phyloP scores from a whole-genome alignment of 1,140 invertebrate genomes.

The Plectus sambesii region DNA sequence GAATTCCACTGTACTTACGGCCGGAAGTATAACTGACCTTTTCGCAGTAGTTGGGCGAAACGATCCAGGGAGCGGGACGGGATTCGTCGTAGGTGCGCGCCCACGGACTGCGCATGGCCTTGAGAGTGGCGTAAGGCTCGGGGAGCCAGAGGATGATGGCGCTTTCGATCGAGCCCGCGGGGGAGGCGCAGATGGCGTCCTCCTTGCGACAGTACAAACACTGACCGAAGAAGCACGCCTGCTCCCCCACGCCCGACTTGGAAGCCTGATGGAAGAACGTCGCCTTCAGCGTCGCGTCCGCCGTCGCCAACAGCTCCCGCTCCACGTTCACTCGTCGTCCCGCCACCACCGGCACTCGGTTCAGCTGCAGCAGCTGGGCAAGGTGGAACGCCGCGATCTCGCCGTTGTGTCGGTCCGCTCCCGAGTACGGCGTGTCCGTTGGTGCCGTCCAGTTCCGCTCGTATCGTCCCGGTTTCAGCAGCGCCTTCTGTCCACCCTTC shows the following conservation, averaged over 20 bases:
- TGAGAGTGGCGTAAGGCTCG: constrained; percentile 55
- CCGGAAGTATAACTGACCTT: too few relatives aligned
- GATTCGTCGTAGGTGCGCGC: constrained; percentile 68
- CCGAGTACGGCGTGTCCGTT: constrained; percentile 68
- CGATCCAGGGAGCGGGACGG: too few relatives aligned
- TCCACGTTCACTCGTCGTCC: constrained; percentile 64
- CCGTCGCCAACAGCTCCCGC: constrained; percentile 61
- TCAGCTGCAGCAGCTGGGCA: constrained; percentile 63
- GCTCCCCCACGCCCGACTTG: too few relatives aligned
- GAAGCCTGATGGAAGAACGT: too few relatives aligned
- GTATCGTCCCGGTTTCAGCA: constrained; percentile 78
- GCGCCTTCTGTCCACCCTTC: constrained; percentile 62
- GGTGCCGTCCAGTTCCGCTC: constrained; percentile 58
- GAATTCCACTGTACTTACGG: too few relatives aligned
- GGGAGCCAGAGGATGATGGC: constrained; percentile 72
- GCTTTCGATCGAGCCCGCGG: constrained; percentile 59
- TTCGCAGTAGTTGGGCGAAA: too few relatives aligned
- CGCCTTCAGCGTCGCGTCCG: constrained; percentile 46
- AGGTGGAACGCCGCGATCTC: constrained; percentile 89
- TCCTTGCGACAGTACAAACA: constrained; percentile 72
- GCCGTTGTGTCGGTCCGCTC: constrained; percentile 79
- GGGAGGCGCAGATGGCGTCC: constrained; percentile 67
- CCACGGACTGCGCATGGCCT: constrained; percentile 69
- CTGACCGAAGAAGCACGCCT: constrained; percentile 72
- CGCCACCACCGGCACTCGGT: constrained; percentile 64